Percentiles rank a stretch among this genome's conserved stretches.
phyloP scores from a whole-genome alignment of 2,113 vertebrate species.

The Macrotis lagotis region DNA sequence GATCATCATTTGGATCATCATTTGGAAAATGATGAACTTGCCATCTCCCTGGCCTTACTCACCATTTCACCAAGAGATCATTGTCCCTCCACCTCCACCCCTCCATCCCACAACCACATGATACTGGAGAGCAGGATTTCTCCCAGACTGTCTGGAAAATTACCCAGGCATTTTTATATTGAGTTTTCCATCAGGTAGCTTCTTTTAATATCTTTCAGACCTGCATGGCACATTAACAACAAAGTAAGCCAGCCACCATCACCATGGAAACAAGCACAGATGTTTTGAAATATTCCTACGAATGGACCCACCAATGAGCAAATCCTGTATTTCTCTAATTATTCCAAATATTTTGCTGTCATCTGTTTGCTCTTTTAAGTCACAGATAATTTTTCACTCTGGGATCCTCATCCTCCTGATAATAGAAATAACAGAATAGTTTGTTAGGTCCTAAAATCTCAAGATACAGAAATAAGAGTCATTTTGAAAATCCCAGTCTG shows the following conservation, averaged over 20 bases:
- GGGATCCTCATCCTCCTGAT: constrained; percentile 59
- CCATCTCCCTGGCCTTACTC: constrained; percentile 13
- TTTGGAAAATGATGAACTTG: background rate
- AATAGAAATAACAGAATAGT: constrained; percentile 51
- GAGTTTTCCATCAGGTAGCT: constrained; percentile 63
- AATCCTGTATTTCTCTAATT: constrained; percentile 59
- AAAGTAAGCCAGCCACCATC: constrained; percentile 60
- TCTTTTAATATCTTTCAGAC: constrained; percentile 53
- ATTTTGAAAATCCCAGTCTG: constrained; percentile 45
- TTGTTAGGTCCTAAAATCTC: constrained; percentile 39
- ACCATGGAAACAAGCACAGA: constrained; percentile 69
- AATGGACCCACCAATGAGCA: constrained; percentile 40
- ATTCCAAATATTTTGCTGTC: constrained; percentile 70
- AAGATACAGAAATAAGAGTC: constrained; percentile 60
- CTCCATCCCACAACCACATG: background rate
- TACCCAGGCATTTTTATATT: constrained; percentile 23
- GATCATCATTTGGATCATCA: no score
- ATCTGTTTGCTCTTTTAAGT: constrained; percentile 61
- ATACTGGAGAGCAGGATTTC: background rate
- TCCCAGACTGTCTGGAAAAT: constrained; percentile 41
- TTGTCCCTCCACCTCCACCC: no score
- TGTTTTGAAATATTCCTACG: constrained; percentile 56
- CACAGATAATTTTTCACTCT: constrained; percentile 59
- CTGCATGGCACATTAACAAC: constrained; percentile 53
- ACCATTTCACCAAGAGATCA: background rate